Evolutionary conservation across 2,797 vertebrate species (phyloP), one percentile per base, ranked within the genome.

Genomic region (Thunnus albacares): DNA sequence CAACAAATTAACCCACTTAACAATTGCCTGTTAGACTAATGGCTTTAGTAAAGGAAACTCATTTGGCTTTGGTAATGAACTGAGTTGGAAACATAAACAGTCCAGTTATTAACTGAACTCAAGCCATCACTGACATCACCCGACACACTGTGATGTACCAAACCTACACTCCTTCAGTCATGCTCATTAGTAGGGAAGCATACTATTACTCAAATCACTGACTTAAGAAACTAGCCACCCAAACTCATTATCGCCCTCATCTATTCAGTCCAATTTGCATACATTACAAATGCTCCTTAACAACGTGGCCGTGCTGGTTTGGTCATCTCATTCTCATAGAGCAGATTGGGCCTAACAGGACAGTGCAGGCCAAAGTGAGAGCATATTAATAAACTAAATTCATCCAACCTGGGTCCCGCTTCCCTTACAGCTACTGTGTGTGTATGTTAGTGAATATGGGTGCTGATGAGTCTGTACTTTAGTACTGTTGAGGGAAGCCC

Each of bases 401-500:
- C 52, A 77, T 75, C 83, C 66, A 90, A 86, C 87, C 71, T 85
- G 71, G 72, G 82, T 75, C 71, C 78, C 72, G 77, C 77, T 85
- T 66, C 75, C 53, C 51, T 82, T 47, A 56, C 66, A 74, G 84
- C 69, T 72, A 43, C 61, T 75, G 33, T 79, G 77, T 74, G 69
- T 88, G 79, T 75, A 79, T 84, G 86, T 83, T 73, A 63, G 82
- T 38, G 76, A 85, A 83, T 80, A 88, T 85, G 83, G 88, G 84
- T 90, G 85, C 79, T 87, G 91, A 93, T 89, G 87, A 94, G 90
- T 88, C 86, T 92, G 75, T 90, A 89, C 87, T 92, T 90, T 86
- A 88, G 87, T 79, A 70, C 71, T 90, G 91, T 88, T 82, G 89
- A 95, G 94, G 95, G 94, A 96, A 96, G 90, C 94, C 95, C 95